phyloP scores from a whole-genome alignment of 1,140 invertebrate genomes.

The Drosophila serrata region DNA sequence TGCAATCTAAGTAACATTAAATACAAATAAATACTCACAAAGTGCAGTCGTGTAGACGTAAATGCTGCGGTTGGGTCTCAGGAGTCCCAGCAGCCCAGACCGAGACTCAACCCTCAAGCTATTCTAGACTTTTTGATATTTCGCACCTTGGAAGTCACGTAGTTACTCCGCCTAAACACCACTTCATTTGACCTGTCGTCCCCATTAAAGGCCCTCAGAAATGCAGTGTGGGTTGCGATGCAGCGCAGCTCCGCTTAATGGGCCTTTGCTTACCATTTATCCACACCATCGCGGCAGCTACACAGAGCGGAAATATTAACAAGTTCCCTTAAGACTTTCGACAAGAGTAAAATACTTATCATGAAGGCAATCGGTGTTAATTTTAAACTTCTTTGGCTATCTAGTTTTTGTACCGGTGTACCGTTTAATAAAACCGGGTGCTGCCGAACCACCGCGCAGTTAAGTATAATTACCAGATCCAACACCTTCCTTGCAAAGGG shows the following conservation, averaged over 20 bases:
- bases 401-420: not conserved
- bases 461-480: slow-evolving; percentile 64
- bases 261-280: slow-evolving; percentile 55
- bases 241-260: slow-evolving; percentile 46
- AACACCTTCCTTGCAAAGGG: slow-evolving; percentile 4
- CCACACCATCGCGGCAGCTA: slow-evolving; percentile 5
- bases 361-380: not conserved
- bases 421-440: slow-evolving; percentile 35
- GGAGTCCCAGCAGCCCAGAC: not conserved
- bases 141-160: slow-evolving; percentile 53
- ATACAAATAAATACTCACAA: slow-evolving; percentile 75
- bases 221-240: slow-evolving; percentile 20
- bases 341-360: no score
- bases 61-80: slow-evolving; percentile 22
- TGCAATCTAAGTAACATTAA: slow-evolving; percentile 49
- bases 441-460: slow-evolving; percentile 15
- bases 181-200: slow-evolving; percentile 32
- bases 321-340: not conserved
- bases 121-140: not conserved
- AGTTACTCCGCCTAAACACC: slow-evolving; percentile 25
- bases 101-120: slow-evolving; percentile 2
- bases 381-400: not conserved
- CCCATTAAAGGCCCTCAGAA: slow-evolving; percentile 55
- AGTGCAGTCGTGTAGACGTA: slow-evolving; percentile 51
- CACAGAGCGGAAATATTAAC: not conserved